phyloP scores from a whole-genome alignment of 2,888 invertebrate species.

The Cheilosia grossa region DNA sequence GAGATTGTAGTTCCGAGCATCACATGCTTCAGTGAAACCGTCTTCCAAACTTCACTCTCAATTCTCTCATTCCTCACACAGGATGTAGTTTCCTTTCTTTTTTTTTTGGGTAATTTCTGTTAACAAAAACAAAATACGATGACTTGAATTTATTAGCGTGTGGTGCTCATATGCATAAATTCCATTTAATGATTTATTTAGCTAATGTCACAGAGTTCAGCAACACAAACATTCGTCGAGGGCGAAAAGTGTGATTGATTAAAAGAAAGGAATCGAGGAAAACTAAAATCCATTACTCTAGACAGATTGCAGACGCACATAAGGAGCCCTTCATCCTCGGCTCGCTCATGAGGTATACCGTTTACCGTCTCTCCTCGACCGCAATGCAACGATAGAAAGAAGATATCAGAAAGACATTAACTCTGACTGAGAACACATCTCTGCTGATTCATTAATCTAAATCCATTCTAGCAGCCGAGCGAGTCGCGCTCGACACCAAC shows the following conservation, averaged over 20 bases:
- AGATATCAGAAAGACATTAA: conserved; percentile 75
- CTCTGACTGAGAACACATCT: conserved; percentile 72
- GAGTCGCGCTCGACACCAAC: conserved; percentile 50
- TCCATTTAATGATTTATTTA: conserved; percentile 71
- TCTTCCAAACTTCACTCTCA: not conserved
- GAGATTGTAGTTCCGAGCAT: too few relatives aligned
- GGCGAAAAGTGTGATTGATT: conserved; percentile 68
- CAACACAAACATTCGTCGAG: conserved; percentile 57
- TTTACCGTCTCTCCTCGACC: not conserved
- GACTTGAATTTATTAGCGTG: conserved; percentile 40
- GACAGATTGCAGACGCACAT: conserved; percentile 65
- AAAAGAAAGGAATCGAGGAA: conserved; percentile 69
- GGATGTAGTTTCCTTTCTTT: not conserved
- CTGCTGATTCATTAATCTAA: conserved; percentile 74
- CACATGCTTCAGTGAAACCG: too few relatives aligned
- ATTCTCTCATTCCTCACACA: not conserved
- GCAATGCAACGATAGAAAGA: conserved; percentile 45
- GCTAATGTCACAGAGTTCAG: conserved; percentile 68
- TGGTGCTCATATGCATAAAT: conserved; percentile 17
- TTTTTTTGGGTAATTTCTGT: not conserved
- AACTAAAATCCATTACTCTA: conserved; percentile 73
- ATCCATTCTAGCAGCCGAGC: conserved; percentile 67
- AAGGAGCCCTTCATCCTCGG: conserved; percentile 56
- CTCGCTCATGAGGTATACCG: not conserved
- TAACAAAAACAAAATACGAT: not conserved